These are phyloP conservation scores for Melitaea athalia DNA, from an alignment of 2,888 invertebrate species.

Conservation along the genomic window DNA sequence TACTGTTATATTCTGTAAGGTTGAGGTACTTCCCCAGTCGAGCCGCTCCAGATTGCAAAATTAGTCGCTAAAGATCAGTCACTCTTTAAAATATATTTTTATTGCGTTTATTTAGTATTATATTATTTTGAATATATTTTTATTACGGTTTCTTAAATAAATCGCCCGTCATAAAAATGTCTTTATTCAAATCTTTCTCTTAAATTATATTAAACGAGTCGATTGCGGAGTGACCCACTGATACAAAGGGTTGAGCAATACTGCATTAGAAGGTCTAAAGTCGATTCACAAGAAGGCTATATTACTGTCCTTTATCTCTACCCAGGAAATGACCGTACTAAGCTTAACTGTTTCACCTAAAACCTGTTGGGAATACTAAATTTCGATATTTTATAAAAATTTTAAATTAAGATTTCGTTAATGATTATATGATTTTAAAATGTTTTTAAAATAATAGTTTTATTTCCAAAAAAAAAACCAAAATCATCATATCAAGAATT, in stretches of 20 bases:
- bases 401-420: too few species aligned
- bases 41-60: too few species aligned
- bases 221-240: neutral
- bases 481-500: too few species aligned
- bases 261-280: conserved; percentile 29
- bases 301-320: conserved; percentile 37
- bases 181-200: neutral
- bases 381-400: conserved; percentile 15
- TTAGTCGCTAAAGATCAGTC: too few species aligned
- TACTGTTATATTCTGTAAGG: too few species aligned
- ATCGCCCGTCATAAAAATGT: neutral
- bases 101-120: too few species aligned
- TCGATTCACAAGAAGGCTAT: conserved; percentile 22
- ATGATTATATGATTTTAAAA: too few species aligned
- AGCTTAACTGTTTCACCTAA: conserved; percentile 20
- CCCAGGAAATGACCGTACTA: conserved; percentile 38
- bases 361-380: conserved; percentile 13
- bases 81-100: too few species aligned
- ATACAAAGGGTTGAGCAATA: conserved; percentile 16
- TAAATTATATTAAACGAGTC: neutral
- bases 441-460: too few species aligned
- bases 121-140: neutral
- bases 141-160: neutral
- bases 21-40: too few species aligned
- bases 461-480: too few species aligned